Conservation (phyloP, 2,797 vertebrate genomes). For the Falco naumanni region DNA sequence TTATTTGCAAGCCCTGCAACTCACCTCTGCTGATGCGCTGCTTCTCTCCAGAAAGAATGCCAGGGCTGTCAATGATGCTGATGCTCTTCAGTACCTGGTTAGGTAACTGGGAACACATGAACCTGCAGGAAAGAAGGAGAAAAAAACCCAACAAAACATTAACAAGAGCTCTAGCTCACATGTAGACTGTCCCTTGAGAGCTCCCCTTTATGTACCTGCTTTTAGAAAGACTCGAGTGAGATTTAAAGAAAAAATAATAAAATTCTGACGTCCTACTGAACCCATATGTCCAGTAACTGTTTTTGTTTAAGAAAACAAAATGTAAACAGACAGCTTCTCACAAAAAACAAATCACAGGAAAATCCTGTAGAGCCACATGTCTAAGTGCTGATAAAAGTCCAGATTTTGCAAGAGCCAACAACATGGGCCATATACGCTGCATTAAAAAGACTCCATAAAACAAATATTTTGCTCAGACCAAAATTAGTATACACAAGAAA, state of each 20-base stretch:
- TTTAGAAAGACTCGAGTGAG: background rate
- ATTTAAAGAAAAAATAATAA: too few species aligned
- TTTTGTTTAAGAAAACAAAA: background rate
- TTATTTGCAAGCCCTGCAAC: background rate
- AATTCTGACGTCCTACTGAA: background rate
- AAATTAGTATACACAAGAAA: background rate
- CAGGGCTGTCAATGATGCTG: constrained; percentile 93
- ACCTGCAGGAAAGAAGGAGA: constrained; percentile 75
- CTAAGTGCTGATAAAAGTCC: background rate
- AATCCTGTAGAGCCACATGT: accelerated
- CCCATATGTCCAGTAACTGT: background rate
- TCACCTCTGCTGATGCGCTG: constrained; percentile 95
- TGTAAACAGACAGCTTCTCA: background rate
- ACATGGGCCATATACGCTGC: background rate
- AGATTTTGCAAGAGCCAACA: background rate
- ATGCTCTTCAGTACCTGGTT: constrained; percentile 92
- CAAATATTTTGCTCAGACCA: background rate
- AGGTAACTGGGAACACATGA: constrained; percentile 96
- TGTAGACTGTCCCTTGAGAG: background rate
- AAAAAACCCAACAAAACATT: background rate
- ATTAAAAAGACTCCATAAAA: background rate
- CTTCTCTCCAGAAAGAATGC: constrained; percentile 97
- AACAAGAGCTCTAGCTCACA: background rate
- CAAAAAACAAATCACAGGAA: background rate
- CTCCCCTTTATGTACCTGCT: background rate